These are phyloP conservation scores for Saccostrea echinata DNA, from an alignment of 1,140 invertebrate species.

Conservation along the genomic window DNA sequence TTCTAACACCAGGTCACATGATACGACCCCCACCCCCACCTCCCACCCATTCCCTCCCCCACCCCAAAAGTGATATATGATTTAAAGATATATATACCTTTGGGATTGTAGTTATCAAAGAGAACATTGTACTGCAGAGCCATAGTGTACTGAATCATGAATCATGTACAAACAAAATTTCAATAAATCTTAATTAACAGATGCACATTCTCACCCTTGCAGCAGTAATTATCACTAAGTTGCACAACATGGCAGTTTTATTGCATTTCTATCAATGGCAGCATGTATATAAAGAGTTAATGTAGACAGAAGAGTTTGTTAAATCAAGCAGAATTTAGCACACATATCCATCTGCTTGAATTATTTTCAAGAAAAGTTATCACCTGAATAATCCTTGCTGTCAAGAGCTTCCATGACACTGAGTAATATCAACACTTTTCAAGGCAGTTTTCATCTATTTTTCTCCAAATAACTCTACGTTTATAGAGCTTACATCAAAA, in stretches of 20 bases:
- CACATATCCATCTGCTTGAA: constrained; percentile 13
- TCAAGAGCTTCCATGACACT: constrained; percentile 3
- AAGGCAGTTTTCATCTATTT: constrained; percentile 24
- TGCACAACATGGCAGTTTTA: constrained; percentile 31
- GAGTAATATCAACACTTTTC: background rate
- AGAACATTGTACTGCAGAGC: too few species aligned
- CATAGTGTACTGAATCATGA: too few species aligned
- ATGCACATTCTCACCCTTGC: background rate
- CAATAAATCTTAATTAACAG: constrained; percentile 14
- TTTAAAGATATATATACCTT: too few species aligned
- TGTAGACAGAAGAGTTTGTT: background rate
- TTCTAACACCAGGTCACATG: background rate
- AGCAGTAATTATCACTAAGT: background rate
- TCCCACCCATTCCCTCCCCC: too few species aligned
- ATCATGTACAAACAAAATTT: background rate
- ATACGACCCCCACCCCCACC: background rate
- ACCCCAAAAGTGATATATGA: too few species aligned
- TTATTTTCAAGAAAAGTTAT: constrained; percentile 7
- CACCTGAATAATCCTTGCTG: background rate
- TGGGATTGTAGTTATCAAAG: too few species aligned
- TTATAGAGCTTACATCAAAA: background rate
- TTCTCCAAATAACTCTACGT: background rate
- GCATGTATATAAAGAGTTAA: background rate
- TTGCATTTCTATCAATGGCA: constrained; percentile 25
- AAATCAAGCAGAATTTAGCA: constrained; percentile 14